A percentile compares a stretch with the other conserved stretches of the same genome.
These are phyloP conservation scores for Phycodurus eques DNA, from an alignment of 2,113 vertebrate species.

Conservation along the genomic window DNA sequence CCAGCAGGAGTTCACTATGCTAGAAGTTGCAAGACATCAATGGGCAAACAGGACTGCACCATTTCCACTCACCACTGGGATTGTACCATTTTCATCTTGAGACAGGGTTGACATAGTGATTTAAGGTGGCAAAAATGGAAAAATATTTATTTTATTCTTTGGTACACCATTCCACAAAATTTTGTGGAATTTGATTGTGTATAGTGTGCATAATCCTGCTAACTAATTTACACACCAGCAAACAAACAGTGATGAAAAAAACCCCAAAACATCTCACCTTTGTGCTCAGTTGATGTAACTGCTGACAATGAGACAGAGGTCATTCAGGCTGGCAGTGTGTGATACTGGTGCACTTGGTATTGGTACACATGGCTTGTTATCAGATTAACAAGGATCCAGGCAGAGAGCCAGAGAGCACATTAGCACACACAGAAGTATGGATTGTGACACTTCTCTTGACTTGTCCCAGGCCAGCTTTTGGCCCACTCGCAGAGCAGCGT, in stretches of 20 bases:
- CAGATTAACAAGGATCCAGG: slow-evolving; percentile 69
- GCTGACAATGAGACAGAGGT: slow-evolving; percentile 28
- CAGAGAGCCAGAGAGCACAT: slow-evolving; percentile 72
- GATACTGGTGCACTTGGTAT: slow-evolving; percentile 21
- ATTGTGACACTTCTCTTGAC: slow-evolving; percentile 50
- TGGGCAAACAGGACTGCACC: too few relatives aligned
- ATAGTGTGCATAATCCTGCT: background rate
- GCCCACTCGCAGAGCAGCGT: slow-evolving; percentile 50
- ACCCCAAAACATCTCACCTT: background rate
- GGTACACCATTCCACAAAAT: background rate
- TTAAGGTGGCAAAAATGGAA: too few relatives aligned
- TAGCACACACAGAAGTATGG: slow-evolving; percentile 59
- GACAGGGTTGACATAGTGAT: too few relatives aligned
- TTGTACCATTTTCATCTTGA: too few relatives aligned
- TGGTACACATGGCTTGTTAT: slow-evolving; percentile 56
- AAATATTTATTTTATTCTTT: too few relatives aligned
- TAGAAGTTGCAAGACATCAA: too few relatives aligned
- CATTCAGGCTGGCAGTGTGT: slow-evolving; percentile 42
- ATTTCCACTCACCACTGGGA: too few relatives aligned
- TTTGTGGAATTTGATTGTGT: background rate
- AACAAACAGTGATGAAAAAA: background rate
- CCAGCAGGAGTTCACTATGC: too few relatives aligned
- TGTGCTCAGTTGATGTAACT: background rate
- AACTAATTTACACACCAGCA: background rate
- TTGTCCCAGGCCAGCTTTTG: slow-evolving; percentile 54